Conservation (phyloP, 1,140 invertebrate genomes). For the Trichoplusia ni region DNA sequence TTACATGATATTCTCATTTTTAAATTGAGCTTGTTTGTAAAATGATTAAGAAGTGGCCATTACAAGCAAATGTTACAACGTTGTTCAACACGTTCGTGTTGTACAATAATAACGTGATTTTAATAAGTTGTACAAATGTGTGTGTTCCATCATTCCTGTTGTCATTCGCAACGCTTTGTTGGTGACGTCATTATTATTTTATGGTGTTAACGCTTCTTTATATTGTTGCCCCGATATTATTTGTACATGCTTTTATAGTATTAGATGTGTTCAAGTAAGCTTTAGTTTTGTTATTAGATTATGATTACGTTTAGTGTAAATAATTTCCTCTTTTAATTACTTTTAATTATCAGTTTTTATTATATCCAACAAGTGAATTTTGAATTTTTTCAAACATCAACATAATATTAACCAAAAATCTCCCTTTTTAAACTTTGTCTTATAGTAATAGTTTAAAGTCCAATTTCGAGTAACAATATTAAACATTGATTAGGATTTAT, state of each 20-base stretch:
- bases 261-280: slow-evolving; percentile 6
- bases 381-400: no score
- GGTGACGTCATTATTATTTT: slow-evolving; percentile 9
- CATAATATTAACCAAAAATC: no score
- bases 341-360: no score
- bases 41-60: no score
- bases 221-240: slow-evolving; percentile 4
- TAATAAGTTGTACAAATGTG: neutral
- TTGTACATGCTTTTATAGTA: slow-evolving; percentile 7
- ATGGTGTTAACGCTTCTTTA: slow-evolving; percentile 6
- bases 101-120: neutral
- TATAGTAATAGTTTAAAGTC: neutral
- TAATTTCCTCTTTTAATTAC: no score
- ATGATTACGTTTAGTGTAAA: no score
- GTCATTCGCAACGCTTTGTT: slow-evolving; percentile 1
- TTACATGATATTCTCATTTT: no score
- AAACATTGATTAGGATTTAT: no score
- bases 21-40: no score
- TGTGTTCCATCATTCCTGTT: slow-evolving; percentile 10
- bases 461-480: neutral
- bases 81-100: neutral
- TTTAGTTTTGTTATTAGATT: slow-evolving; percentile 1
- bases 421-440: no score
- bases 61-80: neutral
- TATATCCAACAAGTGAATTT: no score